Evolutionary conservation across 1,140 invertebrate species (phyloP), one percentile per base, ranked within the genome.

Genomic region (Heliconius congener): DNA sequence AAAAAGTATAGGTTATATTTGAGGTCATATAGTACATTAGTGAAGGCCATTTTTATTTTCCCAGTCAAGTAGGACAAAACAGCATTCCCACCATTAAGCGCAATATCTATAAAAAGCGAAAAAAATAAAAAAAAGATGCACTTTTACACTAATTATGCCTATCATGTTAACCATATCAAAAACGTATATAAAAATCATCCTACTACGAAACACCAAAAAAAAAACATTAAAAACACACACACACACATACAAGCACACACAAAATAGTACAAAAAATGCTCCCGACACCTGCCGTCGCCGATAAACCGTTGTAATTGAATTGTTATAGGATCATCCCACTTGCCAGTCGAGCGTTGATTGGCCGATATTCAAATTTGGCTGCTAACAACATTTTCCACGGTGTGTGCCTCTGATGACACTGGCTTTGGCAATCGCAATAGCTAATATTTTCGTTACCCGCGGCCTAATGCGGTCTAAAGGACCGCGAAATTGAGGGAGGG

Each of bases 321-420:
- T 88, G 57, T 81, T 76, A 78, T 78, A 81, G 88, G 87, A 83
- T 87, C 86, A 83, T 81, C 84, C 87, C 86, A 81, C 70, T 81
- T 77, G 79, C 72, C 77, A 81, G 84, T 84, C 82, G 87, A 60
- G 70, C 82, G 85, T 87, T 90, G 86, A 90, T 90, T 91, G 90
- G 90, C 90, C 85, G 87, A 90, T 90, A 90, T 91, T 90, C 89
- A 90, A 90, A 90, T 90, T 90, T 88, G 13, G 75, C 71, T 76
- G 81, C 75, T 88, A 91, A 90, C 83, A 74, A 88, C 85, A 86
- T 90, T 78, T 84, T 76, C 70, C 80, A 84, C 86, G 87, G 82
- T 81, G 84, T 82, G 83, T 86, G 85, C 83, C 80, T 82, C 71
- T 88, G 85, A 90, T 84, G 84, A 86, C 85, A 86, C 89, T 23